Base-by-base conservation (phyloP, 2,888 invertebrate species). In the Lomographa bimaculata region DNA sequence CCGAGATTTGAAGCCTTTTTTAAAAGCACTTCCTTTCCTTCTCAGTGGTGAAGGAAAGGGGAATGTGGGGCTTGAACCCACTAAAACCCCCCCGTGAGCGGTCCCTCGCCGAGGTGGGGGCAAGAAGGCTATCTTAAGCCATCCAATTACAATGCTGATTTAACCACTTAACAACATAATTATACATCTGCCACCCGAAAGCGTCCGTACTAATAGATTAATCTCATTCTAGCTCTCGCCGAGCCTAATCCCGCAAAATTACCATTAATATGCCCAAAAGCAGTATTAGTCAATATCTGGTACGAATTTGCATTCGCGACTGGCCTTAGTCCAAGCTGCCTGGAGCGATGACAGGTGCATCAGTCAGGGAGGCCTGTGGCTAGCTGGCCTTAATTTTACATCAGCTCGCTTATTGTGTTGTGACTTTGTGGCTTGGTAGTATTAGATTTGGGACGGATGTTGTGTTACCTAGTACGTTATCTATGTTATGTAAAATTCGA, bases 231-330 rank as follows among this genome's bases (percentile, higher is more conserved):
- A 56, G 50, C 50, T 17, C 42, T 35, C 47, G 57, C 54, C 42
- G 37, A 42, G 36, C 20, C 50, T 62, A 63, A 65, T 62, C 57
- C 57, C 23, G 24, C 50, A 40, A 59, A 68, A 77, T 78, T 73
- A 68, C 63, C 67, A 64, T 65, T 71, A 72, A 71, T 70, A 68
- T 64, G 62, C 60, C 61, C 63, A 61, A 72, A 74, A 74, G 70
- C 70, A 63, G 56, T 52, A 59, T 54, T 55, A 66, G 64, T 68
- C 70, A 64, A 73, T 73, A 67, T 59, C 72, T 65, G 62, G 65
- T 72, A 71, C 73, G 69, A 72, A 83, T 83, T 81, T 76, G 73
- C 78, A 83, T 81, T 71, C 62, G 68, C 67, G 64, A 65, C 69
- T 71, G 71, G 66, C 66, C 59, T 57, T 59, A 57, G 70, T 71